These are phyloP conservation scores for Enteromius afrohamiltoni DNA, from an alignment of 2,797 vertebrate species.

Conservation along the genomic window DNA sequence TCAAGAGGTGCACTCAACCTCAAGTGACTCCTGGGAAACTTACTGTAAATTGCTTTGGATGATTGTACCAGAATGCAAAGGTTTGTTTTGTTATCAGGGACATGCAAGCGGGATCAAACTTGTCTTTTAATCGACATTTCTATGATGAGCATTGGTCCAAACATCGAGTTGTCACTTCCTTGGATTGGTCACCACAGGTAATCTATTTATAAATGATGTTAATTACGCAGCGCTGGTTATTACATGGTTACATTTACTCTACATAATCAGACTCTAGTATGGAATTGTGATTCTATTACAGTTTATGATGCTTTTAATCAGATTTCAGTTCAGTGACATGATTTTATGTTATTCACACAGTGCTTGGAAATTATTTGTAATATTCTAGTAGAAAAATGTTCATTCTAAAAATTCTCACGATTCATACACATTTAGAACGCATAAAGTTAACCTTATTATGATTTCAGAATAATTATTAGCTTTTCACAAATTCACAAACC, in stretches of 20 bases:
- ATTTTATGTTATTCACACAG: not conserved
- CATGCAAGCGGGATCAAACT: constrained; percentile 84
- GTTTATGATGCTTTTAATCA: not conserved
- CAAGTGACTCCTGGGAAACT: not conserved
- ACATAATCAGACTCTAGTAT: not conserved
- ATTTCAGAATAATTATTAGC: not conserved
- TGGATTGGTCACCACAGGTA: constrained; percentile 92
- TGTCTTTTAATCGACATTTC: constrained; percentile 86
- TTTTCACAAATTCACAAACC: not conserved
- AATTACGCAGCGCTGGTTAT: not conserved
- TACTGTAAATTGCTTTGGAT: constrained; percentile 18
- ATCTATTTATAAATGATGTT: constrained; percentile 40
- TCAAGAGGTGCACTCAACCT: constrained; percentile 13
- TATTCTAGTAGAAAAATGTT: not conserved
- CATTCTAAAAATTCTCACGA: not conserved
- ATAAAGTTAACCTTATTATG: not conserved
- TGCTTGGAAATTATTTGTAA: not conserved
- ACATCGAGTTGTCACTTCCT: constrained; percentile 86
- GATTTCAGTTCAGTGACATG: not conserved
- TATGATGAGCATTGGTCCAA: constrained; percentile 91
- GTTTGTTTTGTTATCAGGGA: constrained; percentile 72
- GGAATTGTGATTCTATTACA: not conserved
- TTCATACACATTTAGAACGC: not conserved
- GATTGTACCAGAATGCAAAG: constrained; percentile 6
- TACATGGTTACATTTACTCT: not conserved